Evolutionary conservation across 2,888 invertebrate genomes (phyloP), one percentile per base, ranked within the genome.

Genomic region (Cataglyphis livida): DNA sequence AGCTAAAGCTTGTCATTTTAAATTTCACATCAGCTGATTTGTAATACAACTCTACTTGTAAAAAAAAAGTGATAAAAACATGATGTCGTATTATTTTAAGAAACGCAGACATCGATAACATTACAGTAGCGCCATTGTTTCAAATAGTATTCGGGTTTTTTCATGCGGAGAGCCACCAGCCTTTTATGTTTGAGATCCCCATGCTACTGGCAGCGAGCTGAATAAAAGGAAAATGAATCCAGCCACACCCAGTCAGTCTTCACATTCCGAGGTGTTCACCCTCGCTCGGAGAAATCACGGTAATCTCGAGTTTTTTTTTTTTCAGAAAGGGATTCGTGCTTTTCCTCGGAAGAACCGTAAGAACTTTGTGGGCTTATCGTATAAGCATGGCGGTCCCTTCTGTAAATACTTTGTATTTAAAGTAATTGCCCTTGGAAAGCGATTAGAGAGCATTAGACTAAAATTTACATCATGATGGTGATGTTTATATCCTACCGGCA

Each of bases 221-320:
- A 89, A 89, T 88, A 90, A 89, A 89, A 90, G 86, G 89, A 87
- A 89, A 87, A 90, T 87, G 88, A 89, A 90, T 82, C 74, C 76
- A 66, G 83, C 85, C 87, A 88, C 89, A 86, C 88, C 86, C 78
- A 87, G 82, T 59, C 76, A 79, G 82, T 73, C 79, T 81, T 88
- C 83, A 28, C 82, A 75, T 85, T 86, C 83, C 87, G 74, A 85
- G 88, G 82, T 71, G 73, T 88, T 87, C 83, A 84, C 82, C 84
- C 81, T 89, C 84, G 87, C 87, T 84, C 65, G 84, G 75, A 84
- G 87, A 82, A 88, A 89, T 89, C 89, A 86, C 73, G 82, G 86
- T 88, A 89, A 89, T 89, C 87, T 84, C 71, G 78, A 75, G 73
- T 65, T 57, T 71, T 82, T 78, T 71, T 79, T 64, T 79, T 83